Conservation (phyloP, 2,797 vertebrate species). For the Sebastes taczanowskii region DNA sequence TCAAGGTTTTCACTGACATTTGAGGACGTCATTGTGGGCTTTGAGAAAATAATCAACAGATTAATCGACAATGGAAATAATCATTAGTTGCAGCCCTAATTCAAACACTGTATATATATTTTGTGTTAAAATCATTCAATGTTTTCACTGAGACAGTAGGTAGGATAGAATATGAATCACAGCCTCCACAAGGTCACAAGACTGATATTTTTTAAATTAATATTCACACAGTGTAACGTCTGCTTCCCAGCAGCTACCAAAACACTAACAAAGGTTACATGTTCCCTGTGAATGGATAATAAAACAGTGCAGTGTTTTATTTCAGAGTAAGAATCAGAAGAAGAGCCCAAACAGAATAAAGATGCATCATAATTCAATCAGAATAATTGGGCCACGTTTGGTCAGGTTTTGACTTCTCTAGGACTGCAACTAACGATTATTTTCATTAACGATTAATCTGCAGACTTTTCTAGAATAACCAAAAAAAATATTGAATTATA, state of each 20-base stretch:
- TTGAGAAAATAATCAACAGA: too few relatives aligned
- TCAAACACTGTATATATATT: too few relatives aligned
- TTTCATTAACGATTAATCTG: too few relatives aligned
- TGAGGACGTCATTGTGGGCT: too few relatives aligned
- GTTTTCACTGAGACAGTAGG: neutral
- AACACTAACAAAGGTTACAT: neutral
- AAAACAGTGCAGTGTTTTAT: neutral
- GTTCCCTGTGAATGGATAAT: neutral
- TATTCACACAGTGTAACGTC: neutral
- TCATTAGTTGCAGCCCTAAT: too few relatives aligned
- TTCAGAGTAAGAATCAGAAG: neutral
- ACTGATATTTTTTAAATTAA: neutral
- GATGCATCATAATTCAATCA: neutral
- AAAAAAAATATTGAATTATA: too few relatives aligned
- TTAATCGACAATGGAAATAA: too few relatives aligned
- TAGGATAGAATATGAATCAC: neutral
- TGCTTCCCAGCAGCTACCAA: neutral
- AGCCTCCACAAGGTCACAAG: neutral
- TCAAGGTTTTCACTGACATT: neutral
- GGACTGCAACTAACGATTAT: too few relatives aligned
- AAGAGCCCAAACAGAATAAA: neutral
- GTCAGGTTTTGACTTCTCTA: neutral
- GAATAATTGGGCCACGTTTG: neutral
- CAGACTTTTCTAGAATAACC: too few relatives aligned
- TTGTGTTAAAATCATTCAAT: too few relatives aligned